Evolutionary conservation across 2,888 invertebrate species (phyloP).

Genomic region (Stenodema calcarata): DNA sequence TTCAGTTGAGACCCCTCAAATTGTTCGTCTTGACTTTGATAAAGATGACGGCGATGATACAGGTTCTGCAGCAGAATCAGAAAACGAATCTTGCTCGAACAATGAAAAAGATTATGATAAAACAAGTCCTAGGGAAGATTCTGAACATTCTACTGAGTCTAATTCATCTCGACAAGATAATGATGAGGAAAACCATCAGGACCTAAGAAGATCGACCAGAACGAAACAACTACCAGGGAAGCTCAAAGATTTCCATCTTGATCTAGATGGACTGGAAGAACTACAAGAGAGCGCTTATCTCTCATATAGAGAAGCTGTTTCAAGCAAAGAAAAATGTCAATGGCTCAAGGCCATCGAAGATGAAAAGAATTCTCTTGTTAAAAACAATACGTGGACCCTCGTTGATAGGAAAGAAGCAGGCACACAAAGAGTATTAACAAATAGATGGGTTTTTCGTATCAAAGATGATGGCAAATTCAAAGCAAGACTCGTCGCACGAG

Average conservation of each 20-base stretch:
- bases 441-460: slow-evolving; percentile 58
- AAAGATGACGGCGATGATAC: background rate
- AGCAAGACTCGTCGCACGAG: slow-evolving; percentile 57
- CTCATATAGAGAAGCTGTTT: slow-evolving; percentile 49
- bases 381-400: slow-evolving; percentile 57
- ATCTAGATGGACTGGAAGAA: background rate
- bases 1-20: background rate
- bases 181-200: no score
- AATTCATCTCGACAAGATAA: no score
- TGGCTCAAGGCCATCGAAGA: no score
- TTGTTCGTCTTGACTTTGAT: no score
- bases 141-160: background rate
- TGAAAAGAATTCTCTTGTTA: slow-evolving; percentile 54
- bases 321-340: no score
- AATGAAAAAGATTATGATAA: background rate
- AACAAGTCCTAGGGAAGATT: background rate
- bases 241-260: background rate
- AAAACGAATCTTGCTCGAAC: background rate
- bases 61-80: background rate
- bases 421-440: slow-evolving; percentile 10
- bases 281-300: slow-evolving; percentile 18
- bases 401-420: slow-evolving; percentile 49
- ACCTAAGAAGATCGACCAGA: background rate
- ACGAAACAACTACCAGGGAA: background rate
- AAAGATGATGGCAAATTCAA: slow-evolving; percentile 54